Evolutionary conservation across 2,797 vertebrate genomes (phyloP), one percentile per base, ranked within the genome.

Genomic region (Lepus townsendii): DNA sequence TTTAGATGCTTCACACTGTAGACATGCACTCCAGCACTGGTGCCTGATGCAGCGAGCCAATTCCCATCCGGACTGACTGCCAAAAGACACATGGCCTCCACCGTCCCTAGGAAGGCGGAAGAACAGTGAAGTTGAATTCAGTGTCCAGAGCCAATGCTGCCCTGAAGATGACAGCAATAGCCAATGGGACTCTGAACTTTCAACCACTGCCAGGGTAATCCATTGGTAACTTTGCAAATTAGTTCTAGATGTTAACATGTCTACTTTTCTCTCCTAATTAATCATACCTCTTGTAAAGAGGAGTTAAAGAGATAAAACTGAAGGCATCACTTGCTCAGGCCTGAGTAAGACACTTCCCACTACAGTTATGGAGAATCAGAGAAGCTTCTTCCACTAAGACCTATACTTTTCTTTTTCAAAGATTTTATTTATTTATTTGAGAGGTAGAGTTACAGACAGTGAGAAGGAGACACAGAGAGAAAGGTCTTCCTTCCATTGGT

Each of bases 31-130:
- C 98, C 98, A 87, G 98, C 98, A 96, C 97, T 98, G 0, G 98
- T 98, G 2, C 99, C 98, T 0, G 99, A 99, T 0, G 99, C 97
- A 0, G 99, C 99, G 60, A 99, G 97, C 99, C 99, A 99, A n/a
- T 96, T 98, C 14, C 99, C 99, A 0, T 99, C 99, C 0, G 98
- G 95, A 12, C 99, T 99, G 6, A 95, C 92, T 0, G 97, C 98
- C 97, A 99, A 97, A 72, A 99, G 98, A 97, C 99, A 99, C 90
- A 99, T 97, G 0, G 99, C 98, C 97, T 99, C 98, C 0, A 94
- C 89, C 9, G 97, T 99, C 66, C 97, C 99, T 99, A 97, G 1
- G 75, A 16, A 76, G 89, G 68, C 13, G 62, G 7, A 88, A 71
- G 7, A 77, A 42, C 30, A 79, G 47, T 80, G 63, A 68, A 54